Evolutionary conservation across 2,113 vertebrate genomes (phyloP), one percentile per base, ranked within the genome.

Genomic region (Urocolius indicus): DNA sequence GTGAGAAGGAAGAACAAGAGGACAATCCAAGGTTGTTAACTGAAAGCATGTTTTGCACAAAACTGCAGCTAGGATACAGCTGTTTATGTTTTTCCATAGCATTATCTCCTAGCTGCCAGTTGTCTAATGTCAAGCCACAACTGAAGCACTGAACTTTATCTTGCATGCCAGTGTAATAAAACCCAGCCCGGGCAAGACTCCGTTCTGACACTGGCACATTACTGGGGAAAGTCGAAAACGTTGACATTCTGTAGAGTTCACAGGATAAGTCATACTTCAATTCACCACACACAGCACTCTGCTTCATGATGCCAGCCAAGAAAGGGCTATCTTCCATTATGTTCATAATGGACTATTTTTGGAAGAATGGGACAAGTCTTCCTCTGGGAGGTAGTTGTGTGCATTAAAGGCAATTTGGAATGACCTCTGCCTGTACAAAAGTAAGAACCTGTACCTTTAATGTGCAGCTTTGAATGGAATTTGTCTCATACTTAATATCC

Each of bases 171-270:
- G 98, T 99, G 96, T 99, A 99, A 94, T 99, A 99, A 97, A 99
- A 99, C 2, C 99, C 99, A 10, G 99, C 99, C 19, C 98, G 98
- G 4, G 99, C 99, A 57, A 99, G 98, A 71, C 98, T 99, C 52
- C 99, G 98, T 91, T 99, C 99, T 0, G 99, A 99, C 16, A 99
- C 97, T 0, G 98, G 97, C 0, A 95, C 95, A 0, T 98, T 98
- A 1, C 82, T 0, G 0, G 99, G 99, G 87, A 99, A 99, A 26
- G 98, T 96, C 0, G 99, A 99, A 71, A 98, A 99, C 0, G 99
- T 99, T 0, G 99, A 99, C 81, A 99, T 98, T 61, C 99, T 98
- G 95, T 98, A 99, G 41, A 99, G 99, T 46, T 99, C 99, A 96
- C 98, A 99, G 4, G 99, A 98, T 67, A 99, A 97, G 30, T 99